Base-by-base conservation (phyloP, 1,140 invertebrate genomes). In the Hyphantria cunea region DNA sequence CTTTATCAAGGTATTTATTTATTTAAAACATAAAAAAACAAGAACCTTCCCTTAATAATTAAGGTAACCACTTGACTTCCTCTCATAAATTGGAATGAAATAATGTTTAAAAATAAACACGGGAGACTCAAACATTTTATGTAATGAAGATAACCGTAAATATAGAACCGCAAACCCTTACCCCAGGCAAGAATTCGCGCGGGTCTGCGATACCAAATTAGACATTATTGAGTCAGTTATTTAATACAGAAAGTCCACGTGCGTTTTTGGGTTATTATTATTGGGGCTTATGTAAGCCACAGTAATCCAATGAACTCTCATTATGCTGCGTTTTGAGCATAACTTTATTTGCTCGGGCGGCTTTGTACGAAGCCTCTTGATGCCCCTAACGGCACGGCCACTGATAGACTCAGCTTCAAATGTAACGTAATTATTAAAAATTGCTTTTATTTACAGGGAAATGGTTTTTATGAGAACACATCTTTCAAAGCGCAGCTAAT, bases 211-310 rank as follows among this genome's bases (percentile, higher is more conserved):
- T 69, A 70, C 68, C 66, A 74, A 86, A 89, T 87, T 80, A 80
- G 78, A 85, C 78, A 69, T 80, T 87, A 87, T 89, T 89, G 86
- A 86, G 77, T 87, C 84, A 89, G 84, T 89, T 89, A 89, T 86
- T 86, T 84, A 84, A 84, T 81, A 77, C 66, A 32, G 31, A 33
- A 64, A 51, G 73, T 80, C 78, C 80, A 86, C 87, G 82, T 89
- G 83, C 82, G 86, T 90, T 88, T 89, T 90, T 88, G 82, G 56
- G 85, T 88, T 89, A 86, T 88, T 86, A 84, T 86, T 89, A 88
- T 89, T 88, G 80, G 74, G 77, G 81, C 76, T 79, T 80, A 79
- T 65, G 62, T 76, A 82, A 80, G 79, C 81, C 71, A 63, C 71
- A 75, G 66, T 90, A 90, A 90, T 90, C 87, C 87, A 90, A 88